Evolutionary conservation across 2,797 vertebrate genomes (phyloP).

Genomic region (Leptodactylus fallax): DNA sequence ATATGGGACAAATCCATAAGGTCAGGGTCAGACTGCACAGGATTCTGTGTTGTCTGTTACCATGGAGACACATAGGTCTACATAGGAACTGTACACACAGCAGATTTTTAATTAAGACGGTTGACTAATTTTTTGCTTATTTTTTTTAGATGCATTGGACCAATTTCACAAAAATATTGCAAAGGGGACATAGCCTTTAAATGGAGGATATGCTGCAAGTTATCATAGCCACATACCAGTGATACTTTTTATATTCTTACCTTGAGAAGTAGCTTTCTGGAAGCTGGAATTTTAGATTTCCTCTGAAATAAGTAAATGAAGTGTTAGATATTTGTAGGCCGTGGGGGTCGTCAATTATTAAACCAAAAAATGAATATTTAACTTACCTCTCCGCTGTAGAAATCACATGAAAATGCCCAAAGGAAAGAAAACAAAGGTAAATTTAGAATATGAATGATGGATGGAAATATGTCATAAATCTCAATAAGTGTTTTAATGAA

Average conservation of each 20-base stretch:
- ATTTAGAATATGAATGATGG: background rate
- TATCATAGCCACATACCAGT: background rate
- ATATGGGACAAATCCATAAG: too few relatives aligned
- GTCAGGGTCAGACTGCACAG: too few relatives aligned
- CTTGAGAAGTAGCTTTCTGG: slow-evolving; percentile 58
- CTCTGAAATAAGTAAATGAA: slow-evolving; percentile 39
- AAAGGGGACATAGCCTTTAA: background rate
- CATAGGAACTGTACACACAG: too few relatives aligned
- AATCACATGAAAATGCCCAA: background rate
- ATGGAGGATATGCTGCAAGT: background rate
- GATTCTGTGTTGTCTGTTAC: too few relatives aligned
- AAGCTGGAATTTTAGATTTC: slow-evolving; percentile 60
- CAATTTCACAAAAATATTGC: background rate
- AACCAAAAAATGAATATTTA: background rate
- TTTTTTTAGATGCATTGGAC: too few relatives aligned
- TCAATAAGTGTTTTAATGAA: background rate
- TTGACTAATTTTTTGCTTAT: too few relatives aligned
- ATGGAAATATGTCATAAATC: background rate
- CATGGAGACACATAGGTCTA: too few relatives aligned
- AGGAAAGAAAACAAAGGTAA: background rate
- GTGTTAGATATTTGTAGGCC: slow-evolving; percentile 11
- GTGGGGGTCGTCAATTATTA: slow-evolving; percentile 13
- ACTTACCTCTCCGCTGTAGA: slow-evolving; percentile 38
- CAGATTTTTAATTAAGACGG: too few relatives aligned
- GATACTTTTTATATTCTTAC: slow-evolving; percentile 8